Base-by-base conservation (phyloP, 1,140 invertebrate species). In the Caenorhabditis briggsae region DNA sequence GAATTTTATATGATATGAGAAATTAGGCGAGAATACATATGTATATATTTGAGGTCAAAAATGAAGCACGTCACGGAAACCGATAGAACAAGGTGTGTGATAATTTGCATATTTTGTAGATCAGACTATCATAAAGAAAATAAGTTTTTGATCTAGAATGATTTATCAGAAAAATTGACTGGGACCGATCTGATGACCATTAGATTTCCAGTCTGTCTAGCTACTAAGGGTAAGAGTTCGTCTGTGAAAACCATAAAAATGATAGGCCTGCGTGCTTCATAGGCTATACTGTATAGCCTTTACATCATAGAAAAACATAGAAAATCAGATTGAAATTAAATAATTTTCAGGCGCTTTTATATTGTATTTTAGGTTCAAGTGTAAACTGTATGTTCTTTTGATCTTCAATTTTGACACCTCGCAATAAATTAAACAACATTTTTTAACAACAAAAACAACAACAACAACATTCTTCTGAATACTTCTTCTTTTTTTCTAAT, bases 151-250 rank as follows among this genome's bases (percentile, higher is more conserved):
- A 23, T 46, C 12, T 46, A n/a, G 8, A 70, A 64, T 12, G 7
- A n/a, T n/a, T n/a, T 14, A n/a, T 7, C 16, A 46, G 46, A 78
- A 50, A 78, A 78, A 78, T 50, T 7, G 65, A 65, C 83, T 59
- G 33, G 93, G 93, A 92, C 93, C 93, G 93, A 93, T 93, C 93
- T 92, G 91, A 93, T 89, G 93, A 93, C 93, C 91, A 93, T 93
- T 93, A 93, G 92, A 93, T 93, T 92, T 93, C 93, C 93, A 93
- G 93, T 93, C 93, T 93, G 92, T 93, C 90, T 91, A 91, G 33
- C 3, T 33, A 2, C 33, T 33, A 33, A 33, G 1, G 33, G 33
- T 33, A 33, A 33, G 3, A 33, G 1, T 33, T 33, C 33, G 33
- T 33, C 3, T 33, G 33, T 33, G 33, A 33, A 33, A 33, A 3